Evolutionary conservation across 2,113 vertebrate genomes (phyloP), one percentile per base, ranked within the genome.

Genomic region (Picathartes gymnocephalus): DNA sequence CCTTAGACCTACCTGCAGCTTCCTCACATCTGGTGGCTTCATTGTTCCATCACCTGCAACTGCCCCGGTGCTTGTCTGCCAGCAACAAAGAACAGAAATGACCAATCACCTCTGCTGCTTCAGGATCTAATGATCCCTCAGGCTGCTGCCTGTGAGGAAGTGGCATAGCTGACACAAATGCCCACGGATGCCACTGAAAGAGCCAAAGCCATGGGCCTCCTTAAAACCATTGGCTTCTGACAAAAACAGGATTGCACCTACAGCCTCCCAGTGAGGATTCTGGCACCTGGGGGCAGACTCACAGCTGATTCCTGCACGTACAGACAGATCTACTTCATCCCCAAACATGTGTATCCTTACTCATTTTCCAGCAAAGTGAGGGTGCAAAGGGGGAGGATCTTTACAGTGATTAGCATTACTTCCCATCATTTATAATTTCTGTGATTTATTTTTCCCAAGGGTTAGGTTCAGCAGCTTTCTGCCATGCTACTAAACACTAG

Each of bases 1-100:
- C 7, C 23, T 73, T 71, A 57, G 68, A 91, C 97, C 97, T 98
- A 99, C 99, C 98, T 99, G 98, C 81, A 99, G 97, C 88, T 90
- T 98, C 97, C 97, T 98, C 88, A 96, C 98, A 89, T 98, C 97
- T 70, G 98, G 96, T 64, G 92, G 53, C 51, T 79, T 86, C 94
- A 77, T 86, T 44, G 60, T 61, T 91, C 95, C 97, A 28, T 98
- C 98, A 53, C 95, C 98, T 76, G 48, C 89, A 14, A 89, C 35
- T 48, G 97, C 93, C 57, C 35, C 97, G 51, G 96, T 96, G 44
- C 97, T 97, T 92, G 98, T 98, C 98, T 96, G 96, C 95, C 95
- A 61, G 64, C 64, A 97, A 97, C 44, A 9, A 93, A 91, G 94
- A 95, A 90, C 28, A 96, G 42, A 89, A 94, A 80, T 12, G 10